Conservation (phyloP, 2,888 invertebrate species). For the Agrochola litura region DNA sequence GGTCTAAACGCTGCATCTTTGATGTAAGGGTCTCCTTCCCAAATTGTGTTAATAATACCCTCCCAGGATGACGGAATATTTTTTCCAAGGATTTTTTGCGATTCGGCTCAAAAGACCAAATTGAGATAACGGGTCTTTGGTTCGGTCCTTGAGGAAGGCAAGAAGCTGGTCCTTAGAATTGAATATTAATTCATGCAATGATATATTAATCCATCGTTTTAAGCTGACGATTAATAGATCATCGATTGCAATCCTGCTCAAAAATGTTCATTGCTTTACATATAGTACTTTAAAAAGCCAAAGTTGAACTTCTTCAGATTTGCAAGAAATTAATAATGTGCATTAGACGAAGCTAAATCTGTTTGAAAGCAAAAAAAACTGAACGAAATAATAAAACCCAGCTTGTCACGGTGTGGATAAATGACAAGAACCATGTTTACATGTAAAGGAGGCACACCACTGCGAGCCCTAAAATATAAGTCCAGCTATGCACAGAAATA, state of each 20-base stretch:
- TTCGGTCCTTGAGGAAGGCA: not conserved
- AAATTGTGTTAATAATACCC: constrained; percentile 81
- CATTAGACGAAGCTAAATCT: not conserved
- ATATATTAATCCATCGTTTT: not conserved
- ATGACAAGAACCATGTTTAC: constrained; percentile 46
- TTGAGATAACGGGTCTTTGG: constrained; percentile 19
- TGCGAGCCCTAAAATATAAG: constrained; percentile 13
- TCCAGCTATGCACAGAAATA: constrained; percentile 30
- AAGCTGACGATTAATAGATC: not conserved
- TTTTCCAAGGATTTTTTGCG: constrained; percentile 30
- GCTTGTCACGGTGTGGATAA: constrained; percentile 34
- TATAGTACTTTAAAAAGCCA: not conserved
- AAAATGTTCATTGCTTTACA: not conserved
- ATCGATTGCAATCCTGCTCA: not conserved
- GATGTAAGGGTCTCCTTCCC: constrained; percentile 77
- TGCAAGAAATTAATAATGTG: constrained; percentile 3
- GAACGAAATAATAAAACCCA: constrained; percentile 29
- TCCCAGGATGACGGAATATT: constrained; percentile 37
- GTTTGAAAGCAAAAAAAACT: constrained; percentile 16
- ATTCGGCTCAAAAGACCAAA: constrained; percentile 27
- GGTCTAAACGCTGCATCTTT: constrained; percentile 84
- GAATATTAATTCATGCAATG: not conserved
- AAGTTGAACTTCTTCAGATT: not conserved
- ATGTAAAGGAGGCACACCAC: constrained; percentile 25
- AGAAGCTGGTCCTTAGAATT: constrained; percentile 4